These are phyloP conservation scores for Tympanoctomys barrerae DNA, from an alignment of 2,797 vertebrate genomes.

Conservation along the genomic window DNA sequence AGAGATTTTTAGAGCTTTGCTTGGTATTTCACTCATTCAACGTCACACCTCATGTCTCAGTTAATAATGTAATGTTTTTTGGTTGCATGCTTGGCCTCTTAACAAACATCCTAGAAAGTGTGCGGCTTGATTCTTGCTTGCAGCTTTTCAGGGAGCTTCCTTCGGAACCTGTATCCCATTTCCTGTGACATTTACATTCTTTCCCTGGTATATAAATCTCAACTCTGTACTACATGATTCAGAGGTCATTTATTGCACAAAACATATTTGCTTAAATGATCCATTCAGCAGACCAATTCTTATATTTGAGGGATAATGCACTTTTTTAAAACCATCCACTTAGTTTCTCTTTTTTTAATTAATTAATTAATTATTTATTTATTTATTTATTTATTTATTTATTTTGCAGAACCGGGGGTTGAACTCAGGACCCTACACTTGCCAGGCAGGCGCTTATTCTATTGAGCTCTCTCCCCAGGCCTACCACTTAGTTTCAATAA, in stretches of 20 bases:
- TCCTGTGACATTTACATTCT: neutral
- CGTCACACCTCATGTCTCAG: conserved; percentile 12
- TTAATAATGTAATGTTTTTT: neutral
- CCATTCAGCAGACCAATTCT: neutral
- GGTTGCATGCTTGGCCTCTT: neutral
- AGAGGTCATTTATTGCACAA: neutral
- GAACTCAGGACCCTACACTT: too few species aligned
- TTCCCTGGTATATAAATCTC: neutral
- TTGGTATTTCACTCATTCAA: neutral
- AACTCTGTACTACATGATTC: neutral
- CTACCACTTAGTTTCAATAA: neutral
- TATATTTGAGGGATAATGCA: neutral
- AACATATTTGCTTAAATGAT: neutral
- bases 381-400: too few species aligned
- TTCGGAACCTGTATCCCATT: neutral
- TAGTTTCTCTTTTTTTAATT: neutral
- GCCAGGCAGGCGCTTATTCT: too few species aligned
- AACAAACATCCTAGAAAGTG: neutral
- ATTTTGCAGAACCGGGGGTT: too few species aligned
- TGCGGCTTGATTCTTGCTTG: neutral
- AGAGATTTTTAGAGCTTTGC: conserved; percentile 43
- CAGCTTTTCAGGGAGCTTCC: neutral
- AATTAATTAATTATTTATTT: too few species aligned
- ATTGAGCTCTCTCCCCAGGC: too few species aligned
- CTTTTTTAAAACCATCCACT: neutral